These are phyloP conservation scores for Arctopsyche grandis DNA, from an alignment of 1,140 invertebrate genomes.

Conservation along the genomic window DNA sequence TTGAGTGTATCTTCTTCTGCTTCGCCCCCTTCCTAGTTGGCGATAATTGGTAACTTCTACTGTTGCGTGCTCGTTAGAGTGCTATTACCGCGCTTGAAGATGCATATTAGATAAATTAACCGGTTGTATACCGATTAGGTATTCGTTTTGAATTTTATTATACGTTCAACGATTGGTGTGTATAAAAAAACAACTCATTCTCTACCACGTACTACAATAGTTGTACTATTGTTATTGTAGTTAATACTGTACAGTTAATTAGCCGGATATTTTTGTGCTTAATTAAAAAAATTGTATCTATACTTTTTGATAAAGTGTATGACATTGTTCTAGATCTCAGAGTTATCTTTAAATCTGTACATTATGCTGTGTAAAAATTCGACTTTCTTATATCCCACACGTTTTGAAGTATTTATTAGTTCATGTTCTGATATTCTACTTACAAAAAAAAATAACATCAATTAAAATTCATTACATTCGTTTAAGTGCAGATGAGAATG, in stretches of 20 bases:
- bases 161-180: too few relatives aligned
- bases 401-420: neutral
- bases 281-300: neutral
- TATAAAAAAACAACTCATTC: too few relatives aligned
- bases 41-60: neutral
- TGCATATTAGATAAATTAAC: conserved; percentile 7
- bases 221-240: too few relatives aligned
- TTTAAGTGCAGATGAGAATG: too few relatives aligned
- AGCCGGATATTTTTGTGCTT: too few relatives aligned
- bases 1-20: too few relatives aligned
- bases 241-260: too few relatives aligned
- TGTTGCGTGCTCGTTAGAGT: neutral
- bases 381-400: neutral
- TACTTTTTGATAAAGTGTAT: neutral
- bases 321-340: conserved; percentile 1
- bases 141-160: neutral
- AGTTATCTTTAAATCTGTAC: conserved; percentile 6
- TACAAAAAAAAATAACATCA: too few relatives aligned
- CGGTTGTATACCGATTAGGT: neutral
- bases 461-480: too few relatives aligned
- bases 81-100: neutral
- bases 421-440: neutral
- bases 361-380: neutral
- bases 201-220: too few relatives aligned
- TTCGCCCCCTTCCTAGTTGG: neutral